Percentiles rank a stretch among this genome's conserved stretches.
These are phyloP conservation scores for Trichogramma dendrolimi DNA, from an alignment of 2,888 invertebrate genomes.

Conservation along the genomic window DNA sequence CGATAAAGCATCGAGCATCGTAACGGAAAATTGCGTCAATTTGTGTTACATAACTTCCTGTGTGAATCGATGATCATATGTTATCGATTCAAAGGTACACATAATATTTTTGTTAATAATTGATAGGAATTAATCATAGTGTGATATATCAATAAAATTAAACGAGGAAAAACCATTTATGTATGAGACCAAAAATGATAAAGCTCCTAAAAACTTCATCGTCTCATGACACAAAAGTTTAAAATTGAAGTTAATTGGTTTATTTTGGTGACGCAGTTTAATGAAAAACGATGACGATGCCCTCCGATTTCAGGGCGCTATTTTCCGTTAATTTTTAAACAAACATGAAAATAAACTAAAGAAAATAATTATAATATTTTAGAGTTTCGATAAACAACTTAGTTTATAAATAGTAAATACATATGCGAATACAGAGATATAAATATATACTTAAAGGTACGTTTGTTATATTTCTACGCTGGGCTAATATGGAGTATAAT, in stretches of 20 bases:
- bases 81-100: background rate
- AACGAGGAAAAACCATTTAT: too few species aligned
- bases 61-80: constrained; percentile 23
- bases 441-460: constrained; percentile 35
- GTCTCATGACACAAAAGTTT: too few species aligned
- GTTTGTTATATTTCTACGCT: constrained; percentile 52
- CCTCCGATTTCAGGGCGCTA: constrained; percentile 36
- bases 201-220: too few species aligned
- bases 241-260: background rate
- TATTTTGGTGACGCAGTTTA: constrained; percentile 27
- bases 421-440: constrained; percentile 41
- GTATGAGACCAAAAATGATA: too few species aligned
- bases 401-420: constrained; percentile 48
- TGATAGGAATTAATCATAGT: too few species aligned
- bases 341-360: constrained; percentile 27
- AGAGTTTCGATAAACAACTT: constrained; percentile 46
- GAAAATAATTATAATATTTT: constrained; percentile 27
- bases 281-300: constrained; percentile 28
- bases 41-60: constrained; percentile 25
- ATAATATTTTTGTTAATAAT: too few species aligned
- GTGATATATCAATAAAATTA: too few species aligned
- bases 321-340: constrained; percentile 42
- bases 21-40: constrained; percentile 30
- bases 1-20: constrained; percentile 30
- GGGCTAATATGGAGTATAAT: constrained; percentile 49